Percentiles rank a stretch among this genome's conserved stretches.
phyloP scores from a whole-genome alignment of 2,113 vertebrate genomes.

The Gadus chalcogrammus region DNA sequence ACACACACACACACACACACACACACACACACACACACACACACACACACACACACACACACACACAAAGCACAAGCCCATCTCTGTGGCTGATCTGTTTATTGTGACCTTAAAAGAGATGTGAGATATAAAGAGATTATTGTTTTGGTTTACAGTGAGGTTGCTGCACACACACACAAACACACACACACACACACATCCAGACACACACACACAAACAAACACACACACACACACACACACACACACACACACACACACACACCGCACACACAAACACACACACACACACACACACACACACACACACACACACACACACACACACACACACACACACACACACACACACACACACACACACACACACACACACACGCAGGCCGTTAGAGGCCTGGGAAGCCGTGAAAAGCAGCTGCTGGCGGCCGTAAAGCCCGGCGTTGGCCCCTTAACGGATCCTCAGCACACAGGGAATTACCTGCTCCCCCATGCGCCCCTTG shows the following conservation, averaged over 20 bases:
- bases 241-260: slow-evolving; percentile 16
- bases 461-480: too few relatives aligned
- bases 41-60: neutral
- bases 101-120: slow-evolving; percentile 46
- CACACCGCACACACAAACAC: too few relatives aligned
- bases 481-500: too few relatives aligned
- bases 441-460: too few relatives aligned
- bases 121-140: slow-evolving; percentile 59
- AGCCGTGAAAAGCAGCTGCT: too few relatives aligned
- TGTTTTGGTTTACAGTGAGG: slow-evolving; percentile 42
- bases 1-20: slow-evolving; percentile 1
- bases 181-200: slow-evolving; percentile 1
- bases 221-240: slow-evolving; percentile 12
- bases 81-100: slow-evolving; percentile 48
- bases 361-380: neutral
- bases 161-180: neutral
- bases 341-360: slow-evolving; percentile 4
- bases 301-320: slow-evolving; percentile 14
- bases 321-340: slow-evolving; percentile 13
- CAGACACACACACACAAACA: neutral
- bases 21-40: slow-evolving; percentile 11
- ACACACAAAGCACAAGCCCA: slow-evolving; percentile 30
- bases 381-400: neutral
- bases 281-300: neutral
- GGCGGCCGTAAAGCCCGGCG: neutral